These are phyloP conservation scores for Agrenia bidenticulata DNA, from an alignment of 2,888 invertebrate genomes.

Conservation along the genomic window DNA sequence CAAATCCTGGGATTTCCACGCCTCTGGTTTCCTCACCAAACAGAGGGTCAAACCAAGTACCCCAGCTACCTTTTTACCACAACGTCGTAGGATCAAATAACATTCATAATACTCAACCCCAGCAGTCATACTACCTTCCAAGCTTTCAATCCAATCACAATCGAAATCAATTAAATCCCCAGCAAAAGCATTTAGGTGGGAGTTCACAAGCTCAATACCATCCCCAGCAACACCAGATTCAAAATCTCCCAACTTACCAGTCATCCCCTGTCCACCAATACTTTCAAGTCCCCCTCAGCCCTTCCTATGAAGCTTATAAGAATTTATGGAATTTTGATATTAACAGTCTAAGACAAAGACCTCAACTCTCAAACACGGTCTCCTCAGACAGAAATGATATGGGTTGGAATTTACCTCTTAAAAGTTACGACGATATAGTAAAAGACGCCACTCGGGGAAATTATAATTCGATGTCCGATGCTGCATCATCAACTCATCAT, in stretches of 20 bases:
- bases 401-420: slow-evolving; percentile 31
- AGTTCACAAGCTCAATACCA: not conserved
- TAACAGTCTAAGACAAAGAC: slow-evolving; percentile 5
- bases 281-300: slow-evolving; percentile 20
- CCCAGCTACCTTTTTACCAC: not conserved
- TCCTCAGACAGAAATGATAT: slow-evolving; percentile 1
- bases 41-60: slow-evolving; percentile 2
- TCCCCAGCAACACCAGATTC: slow-evolving; percentile 1
- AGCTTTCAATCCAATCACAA: not conserved
- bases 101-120: slow-evolving; percentile 4
- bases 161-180: not conserved
- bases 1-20: not conserved
- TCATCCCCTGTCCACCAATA: not conserved
- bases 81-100: not conserved
- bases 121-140: not conserved
- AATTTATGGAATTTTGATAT: slow-evolving; percentile 37
- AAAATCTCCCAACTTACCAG: too few species aligned
- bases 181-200: not conserved
- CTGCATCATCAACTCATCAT: not conserved
- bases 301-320: slow-evolving; percentile 20
- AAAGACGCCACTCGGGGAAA: slow-evolving; percentile 20
- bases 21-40: not conserved
- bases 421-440: slow-evolving; percentile 35
- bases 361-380: not conserved
- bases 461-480: not conserved